phyloP scores from a whole-genome alignment of 1,140 invertebrate genomes.

The Pseudachorutes palmiensis region DNA sequence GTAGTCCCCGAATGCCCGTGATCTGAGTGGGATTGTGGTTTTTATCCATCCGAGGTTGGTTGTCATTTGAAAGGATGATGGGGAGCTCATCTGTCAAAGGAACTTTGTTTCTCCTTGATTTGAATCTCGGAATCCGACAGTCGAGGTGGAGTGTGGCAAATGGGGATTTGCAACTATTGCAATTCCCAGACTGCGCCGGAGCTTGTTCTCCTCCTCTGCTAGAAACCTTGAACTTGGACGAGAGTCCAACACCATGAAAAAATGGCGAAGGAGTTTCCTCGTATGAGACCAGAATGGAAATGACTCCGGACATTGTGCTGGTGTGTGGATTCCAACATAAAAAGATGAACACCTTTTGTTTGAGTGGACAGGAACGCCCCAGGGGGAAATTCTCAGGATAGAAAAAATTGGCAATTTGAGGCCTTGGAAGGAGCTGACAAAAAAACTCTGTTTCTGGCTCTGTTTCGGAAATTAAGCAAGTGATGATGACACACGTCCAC shows the following conservation, averaged over 20 bases:
- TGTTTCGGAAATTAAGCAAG: no score
- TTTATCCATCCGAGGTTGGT: no score
- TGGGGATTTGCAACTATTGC: not conserved
- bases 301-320: not conserved
- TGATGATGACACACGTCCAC: no score
- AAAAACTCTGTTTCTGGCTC: no score
- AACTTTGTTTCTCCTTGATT: not conserved
- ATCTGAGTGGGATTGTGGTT: no score
- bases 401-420: no score
- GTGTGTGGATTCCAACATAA: not conserved
- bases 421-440: no score
- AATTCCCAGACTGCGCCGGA: not conserved
- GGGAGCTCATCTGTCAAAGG: conserved; percentile 9
- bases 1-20: no score
- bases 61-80: no score
- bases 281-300: not conserved
- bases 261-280: not conserved
- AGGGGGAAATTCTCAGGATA: no score
- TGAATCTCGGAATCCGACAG: not conserved
- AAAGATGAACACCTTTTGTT: not conserved
- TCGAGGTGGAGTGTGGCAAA: not conserved
- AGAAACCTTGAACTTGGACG: conserved; percentile 4
- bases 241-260: not conserved
- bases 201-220: not conserved
- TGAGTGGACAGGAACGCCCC: not conserved